Evolutionary conservation across 2,888 invertebrate genomes (phyloP), one percentile per base, ranked within the genome.

Genomic region (Plemyria rubiginata): DNA sequence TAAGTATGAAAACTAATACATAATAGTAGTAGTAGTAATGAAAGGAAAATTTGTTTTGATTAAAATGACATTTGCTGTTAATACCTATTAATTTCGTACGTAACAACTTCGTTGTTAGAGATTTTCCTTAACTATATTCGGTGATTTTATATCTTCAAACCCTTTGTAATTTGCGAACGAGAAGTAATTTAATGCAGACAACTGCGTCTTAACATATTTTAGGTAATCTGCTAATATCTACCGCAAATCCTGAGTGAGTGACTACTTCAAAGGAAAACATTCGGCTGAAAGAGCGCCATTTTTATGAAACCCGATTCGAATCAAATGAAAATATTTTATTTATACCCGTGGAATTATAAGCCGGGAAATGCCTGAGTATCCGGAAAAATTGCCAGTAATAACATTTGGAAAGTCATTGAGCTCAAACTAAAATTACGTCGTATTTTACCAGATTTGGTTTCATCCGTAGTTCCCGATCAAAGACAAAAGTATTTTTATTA

Each of bases 301-400:
- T 48, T 43, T 43, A 55, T 45, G 41, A 61, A 52, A 56, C n/a
- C 36, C 22, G 50, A 54, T 66, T 50, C 13, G 40, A 49, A 52
- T 38, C 32, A 54, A 66, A 62, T 65, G 54, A 66, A 66, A 54
- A 54, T 51, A 41, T 57, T 66, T 66, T 57, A 55, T 66, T 64
- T 54, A 56, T 51, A 60, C 38, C 62, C 9, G 38, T 12, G 29
- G 48, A 50, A 54, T 62, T 40, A 61, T 43, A 62, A 58, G 43
- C 54, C 43, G 50, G 36, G 50, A 46, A 49, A 60, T 46, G 54
- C 58, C 13, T 56, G 62, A 62, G 56, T 58, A 54, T 53, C 54
- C 63, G 56, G 59, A 67, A 68, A 59, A 63, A 54, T 62, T 65
- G 38, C 13, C 53, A 32, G 58, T 63, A 65, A 69, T 63, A 65